Base-by-base conservation (phyloP, 2,797 vertebrate species). In the Labroides dimidiatus region DNA sequence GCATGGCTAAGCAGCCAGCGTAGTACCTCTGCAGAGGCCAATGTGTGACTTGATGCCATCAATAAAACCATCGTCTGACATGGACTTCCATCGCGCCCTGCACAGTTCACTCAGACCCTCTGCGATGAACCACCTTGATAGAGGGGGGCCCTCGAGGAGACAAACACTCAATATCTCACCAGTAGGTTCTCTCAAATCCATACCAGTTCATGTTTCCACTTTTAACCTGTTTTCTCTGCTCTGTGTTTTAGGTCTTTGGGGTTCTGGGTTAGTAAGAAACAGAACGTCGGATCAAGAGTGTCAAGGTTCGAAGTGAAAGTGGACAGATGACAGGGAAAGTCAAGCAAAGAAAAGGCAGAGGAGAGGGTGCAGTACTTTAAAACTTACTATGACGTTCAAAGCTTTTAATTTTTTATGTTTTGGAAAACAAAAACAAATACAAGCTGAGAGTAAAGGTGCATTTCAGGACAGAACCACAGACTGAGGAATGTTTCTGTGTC, bases 1-100 rank as follows among this genome's bases (percentile, higher is more conserved):
- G 43, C 56, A 23, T 44, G 68, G 71, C 80, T 59, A 75, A 81
- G 67, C 61, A 80, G 61, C 52, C 82, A 75, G 75, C 59, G 27
- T 72, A 82, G 74, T 87, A 71, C 81, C 90, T 88, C 89, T 43
- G n/a, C 90, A 85, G 92, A 88, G 85, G 81, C 87, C 72, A 42
- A 90, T 67, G 92, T 93, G 93, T 92, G 88, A 85, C 81, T 76
- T 93, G 95, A 95, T 92, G 89, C 70, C 85, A 91, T 93, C 93
- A 85, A 94, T 94, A 92, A 93, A 91, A 93, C 60, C 72, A 84
- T 89, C 91, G 81, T 80, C 71, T 59, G 68, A 88, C 72, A 54
- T 84, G 81, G 75, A 80, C 37, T 62, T 85, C 81, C 86, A 87
- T 87, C 84, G 62, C 20, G 11, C 68, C 83, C 78, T 42, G 12